Conservation (phyloP, 1,140 invertebrate genomes). For the Caenorhabditis inopinata region DNA sequence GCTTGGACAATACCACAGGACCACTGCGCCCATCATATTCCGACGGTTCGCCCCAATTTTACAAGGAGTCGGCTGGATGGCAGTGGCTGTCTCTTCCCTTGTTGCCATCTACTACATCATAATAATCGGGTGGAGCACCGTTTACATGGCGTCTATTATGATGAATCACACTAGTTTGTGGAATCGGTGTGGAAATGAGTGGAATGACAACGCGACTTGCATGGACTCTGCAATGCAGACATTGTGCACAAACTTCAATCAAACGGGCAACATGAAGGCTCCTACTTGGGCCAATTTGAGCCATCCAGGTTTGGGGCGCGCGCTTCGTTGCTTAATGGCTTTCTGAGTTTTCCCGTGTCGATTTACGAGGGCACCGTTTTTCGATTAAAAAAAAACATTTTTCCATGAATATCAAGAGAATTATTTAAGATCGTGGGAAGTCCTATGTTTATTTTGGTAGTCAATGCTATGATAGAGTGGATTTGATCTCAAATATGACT, state of each 20-base stretch:
- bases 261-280: neutral
- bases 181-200: neutral
- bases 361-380: too few relatives aligned
- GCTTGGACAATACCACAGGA: constrained; percentile 91
- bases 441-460: neutral
- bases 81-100: constrained; percentile 53
- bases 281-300: neutral
- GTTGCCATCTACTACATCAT: constrained; percentile 83
- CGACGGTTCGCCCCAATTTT: constrained; percentile 75
- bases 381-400: too few relatives aligned
- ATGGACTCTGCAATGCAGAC: neutral
- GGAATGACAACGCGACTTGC: neutral
- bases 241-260: neutral
- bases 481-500: neutral
- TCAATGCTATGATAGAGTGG: neutral
- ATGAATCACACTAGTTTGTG: neutral
- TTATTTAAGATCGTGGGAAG: neutral
- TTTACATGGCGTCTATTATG: constrained; percentile 72
- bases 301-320: neutral
- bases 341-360: too few relatives aligned
- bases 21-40: constrained; percentile 91
- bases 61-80: constrained; percentile 58
- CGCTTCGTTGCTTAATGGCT: too few relatives aligned
- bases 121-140: constrained; percentile 87
- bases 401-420: neutral